Evolutionary conservation across 2,113 vertebrate genomes (phyloP), one percentile per base, ranked within the genome.

Genomic region (Bufo gargarizans): DNA sequence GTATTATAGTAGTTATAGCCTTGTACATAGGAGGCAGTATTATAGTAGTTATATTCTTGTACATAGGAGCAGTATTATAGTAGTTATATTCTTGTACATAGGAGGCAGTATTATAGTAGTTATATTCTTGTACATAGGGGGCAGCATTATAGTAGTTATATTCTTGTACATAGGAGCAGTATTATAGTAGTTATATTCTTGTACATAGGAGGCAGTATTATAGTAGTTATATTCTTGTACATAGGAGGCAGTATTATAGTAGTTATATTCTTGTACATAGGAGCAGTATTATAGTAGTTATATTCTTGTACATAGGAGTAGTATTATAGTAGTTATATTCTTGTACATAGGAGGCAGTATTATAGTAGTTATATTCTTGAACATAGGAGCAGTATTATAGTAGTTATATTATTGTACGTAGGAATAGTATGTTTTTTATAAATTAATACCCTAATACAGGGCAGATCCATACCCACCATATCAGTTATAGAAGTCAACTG

Each of bases 1-100:
- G 69, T 72, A 72, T 72, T 72, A 72, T 72, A 72, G 69, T 72
- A 72, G 43, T 72, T 72, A 72, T 72, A 72, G 45, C 45, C 69
- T 72, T 72, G 69, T 72, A 72, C 12, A 72, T 72, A 72, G 69
- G 69, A 6, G 7, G 69, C 43, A 47, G 69, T 72, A 72, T 45
- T 72, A 72, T 72, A 72, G 69, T 72, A 72, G 69, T 72, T 72
- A 72, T 72, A 72, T 14, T 72, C 69, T 72, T 45, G 69, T 72
- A 72, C 14, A 72, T 72, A 72, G 69, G 69, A 14, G 43, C 43
- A 72, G 69, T 72, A 72, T 72, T 72, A 72, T 47, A 72, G 69
- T 72, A 33, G 65, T 69, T 33, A 69, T 69, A 69, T 69, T 69
- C 65, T 69, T 69, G 65, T 69, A 69, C 16, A 61, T 61, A 61